Percentiles rank a stretch among this genome's conserved stretches.
Evolutionary conservation across 2,888 invertebrate genomes (phyloP).

Genomic region (Coremacera marginata): DNA sequence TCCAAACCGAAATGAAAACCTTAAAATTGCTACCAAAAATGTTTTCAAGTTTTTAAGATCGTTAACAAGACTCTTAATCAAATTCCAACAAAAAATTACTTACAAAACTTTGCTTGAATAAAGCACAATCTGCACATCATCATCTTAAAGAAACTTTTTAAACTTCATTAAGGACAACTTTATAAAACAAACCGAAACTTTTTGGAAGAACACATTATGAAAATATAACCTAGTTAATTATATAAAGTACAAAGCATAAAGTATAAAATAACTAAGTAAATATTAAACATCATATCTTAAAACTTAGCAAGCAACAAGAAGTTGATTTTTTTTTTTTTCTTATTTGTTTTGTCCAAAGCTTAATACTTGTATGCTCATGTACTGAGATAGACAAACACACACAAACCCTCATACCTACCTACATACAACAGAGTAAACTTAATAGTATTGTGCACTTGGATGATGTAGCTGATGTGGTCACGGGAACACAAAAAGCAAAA

Average conservation of each 20-base stretch:
- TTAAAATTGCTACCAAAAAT: too few species aligned
- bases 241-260: not conserved
- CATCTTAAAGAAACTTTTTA: not conserved
- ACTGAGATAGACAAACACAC: too few species aligned
- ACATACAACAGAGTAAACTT: not conserved
- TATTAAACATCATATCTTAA: not conserved
- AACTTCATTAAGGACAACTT: not conserved
- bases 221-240: constrained; percentile 15
- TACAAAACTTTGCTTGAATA: not conserved
- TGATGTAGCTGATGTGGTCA: constrained; percentile 12
- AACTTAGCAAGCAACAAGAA: not conserved
- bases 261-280: too few species aligned
- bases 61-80: not conserved
- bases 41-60: too few species aligned
- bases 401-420: not conserved
- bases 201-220: not conserved
- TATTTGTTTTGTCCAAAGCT: too few species aligned
- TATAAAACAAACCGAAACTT: not conserved
- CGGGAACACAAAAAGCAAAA: not conserved
- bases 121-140: not conserved
- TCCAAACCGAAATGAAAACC: too few species aligned
- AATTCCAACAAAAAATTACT: not conserved
- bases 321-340: too few species aligned
- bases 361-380: too few species aligned
- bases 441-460: constrained; percentile 18